These are phyloP conservation scores for Trichogramma dendrolimi DNA, from an alignment of 2,888 invertebrate genomes.

Conservation along the genomic window DNA sequence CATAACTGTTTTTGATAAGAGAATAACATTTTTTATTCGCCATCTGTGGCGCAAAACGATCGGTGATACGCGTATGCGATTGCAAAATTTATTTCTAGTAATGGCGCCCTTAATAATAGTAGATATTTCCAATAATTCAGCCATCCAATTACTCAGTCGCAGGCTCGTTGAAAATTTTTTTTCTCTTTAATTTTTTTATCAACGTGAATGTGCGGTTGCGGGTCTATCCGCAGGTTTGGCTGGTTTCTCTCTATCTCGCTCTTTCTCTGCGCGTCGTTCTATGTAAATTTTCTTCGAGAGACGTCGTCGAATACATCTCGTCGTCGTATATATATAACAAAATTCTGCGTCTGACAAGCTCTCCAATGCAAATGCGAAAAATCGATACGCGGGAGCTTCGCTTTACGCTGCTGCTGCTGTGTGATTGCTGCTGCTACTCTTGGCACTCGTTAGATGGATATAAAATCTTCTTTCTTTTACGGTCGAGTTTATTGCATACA, in stretches of 20 bases:
- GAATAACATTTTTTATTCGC: too few relatives aligned
- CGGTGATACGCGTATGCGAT: too few relatives aligned
- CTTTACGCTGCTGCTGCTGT: too few relatives aligned
- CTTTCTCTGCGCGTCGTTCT: conserved; percentile 2
- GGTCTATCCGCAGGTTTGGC: too few relatives aligned
- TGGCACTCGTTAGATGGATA: conserved; percentile 19
- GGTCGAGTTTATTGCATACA: too few relatives aligned
- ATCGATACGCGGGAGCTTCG: conserved; percentile 8
- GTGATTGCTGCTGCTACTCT: background rate
- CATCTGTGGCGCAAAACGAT: too few relatives aligned
- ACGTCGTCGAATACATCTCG: background rate
- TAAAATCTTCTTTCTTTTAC: background rate
- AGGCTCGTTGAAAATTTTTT: conserved; percentile 1
- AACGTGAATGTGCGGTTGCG: too few relatives aligned
- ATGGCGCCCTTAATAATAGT: too few relatives aligned
- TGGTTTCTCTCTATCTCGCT: background rate
- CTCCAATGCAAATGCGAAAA: conserved; percentile 29
- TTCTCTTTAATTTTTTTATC: too few relatives aligned
- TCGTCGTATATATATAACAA: conserved; percentile 21
- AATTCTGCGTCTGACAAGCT: conserved; percentile 26
- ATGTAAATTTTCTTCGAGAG: background rate
- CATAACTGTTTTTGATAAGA: too few relatives aligned
- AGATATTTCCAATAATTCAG: background rate
- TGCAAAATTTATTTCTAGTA: too few relatives aligned
- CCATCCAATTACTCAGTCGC: conserved; percentile 41